These are phyloP conservation scores for Teleogryllus occipitalis DNA, from an alignment of 1,140 invertebrate genomes.

Conservation along the genomic window DNA sequence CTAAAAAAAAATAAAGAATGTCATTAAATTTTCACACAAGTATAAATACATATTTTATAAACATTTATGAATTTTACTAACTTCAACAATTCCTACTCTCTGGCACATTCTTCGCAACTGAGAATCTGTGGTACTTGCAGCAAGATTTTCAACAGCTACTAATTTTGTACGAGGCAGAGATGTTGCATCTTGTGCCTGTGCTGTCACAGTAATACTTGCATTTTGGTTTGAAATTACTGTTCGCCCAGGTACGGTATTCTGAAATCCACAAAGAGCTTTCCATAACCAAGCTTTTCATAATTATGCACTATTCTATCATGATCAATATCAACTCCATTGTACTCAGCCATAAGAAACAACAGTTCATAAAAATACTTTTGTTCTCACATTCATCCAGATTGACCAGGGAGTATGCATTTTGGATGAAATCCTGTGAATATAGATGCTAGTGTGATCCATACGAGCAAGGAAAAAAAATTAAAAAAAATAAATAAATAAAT, in stretches of 20 bases:
- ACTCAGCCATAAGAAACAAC: too few species aligned
- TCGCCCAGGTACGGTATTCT: neutral
- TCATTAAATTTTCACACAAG: constrained; percentile 15
- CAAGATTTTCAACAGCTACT: constrained; percentile 45
- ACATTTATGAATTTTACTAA: constrained; percentile 34
- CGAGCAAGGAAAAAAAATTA: too few species aligned
- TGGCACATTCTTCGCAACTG: constrained; percentile 45
- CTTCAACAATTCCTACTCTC: constrained; percentile 45
- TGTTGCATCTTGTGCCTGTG: neutral
- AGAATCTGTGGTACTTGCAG: constrained; percentile 41
- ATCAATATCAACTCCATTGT: too few species aligned
- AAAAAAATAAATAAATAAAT: too few species aligned
- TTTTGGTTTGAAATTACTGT: neutral
- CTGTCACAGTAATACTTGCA: neutral
- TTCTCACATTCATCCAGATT: too few species aligned
- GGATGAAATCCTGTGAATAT: too few species aligned
- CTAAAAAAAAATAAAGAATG: constrained; percentile 33
- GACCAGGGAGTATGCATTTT: too few species aligned
- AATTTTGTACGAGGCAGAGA: constrained; percentile 32
- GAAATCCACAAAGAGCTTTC: neutral
- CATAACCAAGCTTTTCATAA: too few species aligned
- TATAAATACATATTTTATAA: neutral
- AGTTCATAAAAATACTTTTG: too few species aligned
- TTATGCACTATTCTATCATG: too few species aligned
- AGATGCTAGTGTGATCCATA: too few species aligned